Percentiles rank a stretch among this genome's conserved stretches.
phyloP scores from a whole-genome alignment of 2,797 vertebrate genomes.

The Myotis daubentonii region DNA sequence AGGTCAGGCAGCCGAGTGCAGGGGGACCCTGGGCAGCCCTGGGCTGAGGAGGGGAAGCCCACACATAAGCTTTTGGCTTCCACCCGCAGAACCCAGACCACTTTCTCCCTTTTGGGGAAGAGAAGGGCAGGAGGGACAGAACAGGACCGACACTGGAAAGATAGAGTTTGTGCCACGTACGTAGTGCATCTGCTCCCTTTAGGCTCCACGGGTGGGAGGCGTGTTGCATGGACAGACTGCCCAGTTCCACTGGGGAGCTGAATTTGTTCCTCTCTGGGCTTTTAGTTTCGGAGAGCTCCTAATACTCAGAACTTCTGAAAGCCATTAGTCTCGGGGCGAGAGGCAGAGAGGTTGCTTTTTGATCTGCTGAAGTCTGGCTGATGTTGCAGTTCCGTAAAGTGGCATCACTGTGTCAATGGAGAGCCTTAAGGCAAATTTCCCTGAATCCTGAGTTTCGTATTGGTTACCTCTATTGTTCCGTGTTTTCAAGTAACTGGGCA shows the following conservation, averaged over 20 bases:
- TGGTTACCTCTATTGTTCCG: neutral
- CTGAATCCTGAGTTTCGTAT: neutral
- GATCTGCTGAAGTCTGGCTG: neutral
- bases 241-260: neutral
- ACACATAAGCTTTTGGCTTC: neutral
- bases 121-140: neutral
- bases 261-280: neutral
- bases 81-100: accelerated
- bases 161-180: neutral
- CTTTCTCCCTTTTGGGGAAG: neutral
- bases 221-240: neutral
- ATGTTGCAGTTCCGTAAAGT: neutral
- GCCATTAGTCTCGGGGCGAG: neutral
- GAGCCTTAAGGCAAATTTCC: neutral
- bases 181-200: neutral
- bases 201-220: neutral
- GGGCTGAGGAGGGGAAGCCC: neutral
- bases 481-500: neutral
- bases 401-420: neutral
- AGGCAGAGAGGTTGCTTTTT: neutral
- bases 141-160: no score
- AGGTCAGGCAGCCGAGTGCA: neutral
- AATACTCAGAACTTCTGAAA: constrained; percentile 2
- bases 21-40: neutral
- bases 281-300: constrained; percentile 18